phyloP scores from a whole-genome alignment of 2,113 vertebrate genomes.

The Rhodinocichla rosea region DNA sequence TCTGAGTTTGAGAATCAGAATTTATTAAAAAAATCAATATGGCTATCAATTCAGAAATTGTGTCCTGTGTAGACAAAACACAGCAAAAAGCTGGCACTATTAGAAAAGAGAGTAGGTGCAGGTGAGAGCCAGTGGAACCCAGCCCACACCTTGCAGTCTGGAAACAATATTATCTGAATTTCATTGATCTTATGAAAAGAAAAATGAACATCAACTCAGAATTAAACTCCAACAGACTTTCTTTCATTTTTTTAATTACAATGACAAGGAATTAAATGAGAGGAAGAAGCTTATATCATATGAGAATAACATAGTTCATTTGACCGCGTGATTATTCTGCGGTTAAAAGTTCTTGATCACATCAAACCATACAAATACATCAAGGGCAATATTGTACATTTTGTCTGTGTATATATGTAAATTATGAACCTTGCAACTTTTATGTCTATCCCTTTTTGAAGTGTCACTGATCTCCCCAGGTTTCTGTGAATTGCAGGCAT shows the following conservation, averaged over 20 bases:
- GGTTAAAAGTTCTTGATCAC: neutral
- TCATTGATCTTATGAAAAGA: neutral
- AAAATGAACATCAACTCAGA: neutral
- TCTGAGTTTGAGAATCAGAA: neutral
- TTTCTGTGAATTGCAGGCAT: neutral
- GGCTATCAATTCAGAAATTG: neutral
- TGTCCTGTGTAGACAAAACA: neutral
- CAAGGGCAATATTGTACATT: neutral
- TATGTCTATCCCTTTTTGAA: neutral
- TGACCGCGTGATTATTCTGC: neutral
- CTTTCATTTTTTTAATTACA: neutral
- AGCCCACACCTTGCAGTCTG: neutral
- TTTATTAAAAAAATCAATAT: neutral
- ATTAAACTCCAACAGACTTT: neutral
- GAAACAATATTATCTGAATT: neutral
- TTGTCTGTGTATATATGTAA: neutral
- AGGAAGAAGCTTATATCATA: neutral
- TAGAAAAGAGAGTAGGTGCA: neutral
- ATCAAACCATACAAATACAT: neutral
- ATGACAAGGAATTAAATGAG: neutral
- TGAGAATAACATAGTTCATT: neutral
- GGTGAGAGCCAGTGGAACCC: neutral
- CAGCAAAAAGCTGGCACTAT: neutral
- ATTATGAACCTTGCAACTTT: neutral
- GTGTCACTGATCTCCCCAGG: neutral